These are phyloP conservation scores for Orthosia gothica DNA, from an alignment of 2,888 invertebrate genomes.

Conservation along the genomic window DNA sequence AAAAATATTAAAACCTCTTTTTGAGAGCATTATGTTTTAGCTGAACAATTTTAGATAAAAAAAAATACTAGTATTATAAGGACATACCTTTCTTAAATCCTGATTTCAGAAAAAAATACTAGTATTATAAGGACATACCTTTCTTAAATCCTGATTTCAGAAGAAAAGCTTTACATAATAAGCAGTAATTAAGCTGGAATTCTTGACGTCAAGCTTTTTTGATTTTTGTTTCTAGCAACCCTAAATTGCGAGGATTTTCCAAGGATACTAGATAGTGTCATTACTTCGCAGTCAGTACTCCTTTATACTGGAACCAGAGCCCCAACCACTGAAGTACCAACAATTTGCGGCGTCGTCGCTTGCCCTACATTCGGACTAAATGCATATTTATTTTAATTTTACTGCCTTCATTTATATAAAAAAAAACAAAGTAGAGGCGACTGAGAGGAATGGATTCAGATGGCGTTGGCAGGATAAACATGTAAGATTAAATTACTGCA, in stretches of 20 bases:
- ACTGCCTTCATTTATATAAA: constrained; percentile 20
- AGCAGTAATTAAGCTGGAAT: no score
- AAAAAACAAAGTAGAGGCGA: neutral
- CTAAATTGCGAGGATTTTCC: constrained; percentile 24
- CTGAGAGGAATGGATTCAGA: neutral
- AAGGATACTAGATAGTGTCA: constrained; percentile 49
- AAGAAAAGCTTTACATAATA: no score
- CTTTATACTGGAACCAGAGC: constrained; percentile 21
- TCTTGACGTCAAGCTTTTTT: neutral
- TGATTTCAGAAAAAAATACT: no score
- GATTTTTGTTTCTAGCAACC: constrained; percentile 28
- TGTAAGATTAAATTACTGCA: neutral
- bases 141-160: no score
- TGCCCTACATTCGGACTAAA: constrained; percentile 45
- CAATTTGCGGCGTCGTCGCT: neutral
- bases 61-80: no score
- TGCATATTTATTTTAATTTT: constrained; percentile 53
- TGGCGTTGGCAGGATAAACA: neutral
- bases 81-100: no score
- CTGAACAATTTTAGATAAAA: no score
- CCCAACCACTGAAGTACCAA: constrained; percentile 10
- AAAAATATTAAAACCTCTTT: no score
- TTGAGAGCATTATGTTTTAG: no score
- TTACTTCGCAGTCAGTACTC: constrained; percentile 37
- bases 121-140: no score